Base-by-base conservation (phyloP, 2,113 vertebrate genomes). In the Mesocricetus auratus region DNA sequence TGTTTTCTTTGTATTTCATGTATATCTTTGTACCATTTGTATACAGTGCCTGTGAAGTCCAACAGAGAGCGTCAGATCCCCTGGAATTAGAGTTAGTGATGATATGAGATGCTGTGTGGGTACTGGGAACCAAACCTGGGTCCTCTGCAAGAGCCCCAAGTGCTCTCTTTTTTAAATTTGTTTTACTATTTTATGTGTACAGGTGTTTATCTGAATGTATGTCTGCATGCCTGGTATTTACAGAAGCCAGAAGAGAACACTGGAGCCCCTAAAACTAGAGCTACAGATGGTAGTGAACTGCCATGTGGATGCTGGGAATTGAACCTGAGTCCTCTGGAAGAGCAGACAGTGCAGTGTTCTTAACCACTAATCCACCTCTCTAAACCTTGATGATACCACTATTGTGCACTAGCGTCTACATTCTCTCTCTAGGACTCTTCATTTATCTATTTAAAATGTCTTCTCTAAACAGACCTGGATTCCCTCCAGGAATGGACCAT, bases 381-480 rank as follows among this genome's bases (percentile, higher is more conserved):
- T 24, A 83, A 62, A 4, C n/a, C 24, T 24, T 42, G 24, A 24
- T 62, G 56, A 16, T 17, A 42, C 0, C 39, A 12, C 24, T 17
- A 29, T 85, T 89, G 22, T 45, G 45, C 13, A 22, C 33, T 47
- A 58, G 17, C 12, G 53, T 36, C 58, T n/a, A 9, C 0, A 29
- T 10, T n/a, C n/a, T n/a, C n/a, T 68, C 78, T 81, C 45, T 31
- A 17, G 21, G 53, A 64, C 21, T 24, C 10, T 71, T 92, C 69
- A 50, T 85, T 86, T 91, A 22, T 90, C 47, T 92, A 5, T 86
- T 89, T 89, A 86, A 77, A 86, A 82, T 86, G 21, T 62, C 79
- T 96, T 87, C 29, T 36, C 45, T 86, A 81, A 39, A 45, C 45
- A 93, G 39, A 86, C 33, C 26, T 22, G 7, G 16, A 33, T 79